Base-by-base conservation (phyloP, 2,797 vertebrate genomes). In the Centroberyx gerrardi region DNA sequence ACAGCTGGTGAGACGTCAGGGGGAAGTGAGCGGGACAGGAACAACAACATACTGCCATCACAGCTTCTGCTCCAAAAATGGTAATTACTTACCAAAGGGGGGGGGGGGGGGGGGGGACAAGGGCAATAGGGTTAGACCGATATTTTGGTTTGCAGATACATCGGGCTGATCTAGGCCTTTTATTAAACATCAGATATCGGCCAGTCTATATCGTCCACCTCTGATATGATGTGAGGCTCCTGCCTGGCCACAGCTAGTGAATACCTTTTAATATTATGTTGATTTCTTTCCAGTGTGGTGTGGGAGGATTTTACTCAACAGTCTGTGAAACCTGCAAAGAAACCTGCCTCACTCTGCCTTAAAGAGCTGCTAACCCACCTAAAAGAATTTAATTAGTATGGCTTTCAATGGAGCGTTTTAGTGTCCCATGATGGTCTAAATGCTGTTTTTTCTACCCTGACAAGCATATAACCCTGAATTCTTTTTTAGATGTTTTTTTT, bases 11-110 rank as follows among this genome's bases (percentile, higher is more conserved):
- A 84, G 67, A 64, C 7, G 36, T 83, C 87, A 80, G 65, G 80
- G 70, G 76, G 78, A 86, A 85, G 72, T 81, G 83, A 86, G 74
- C 38, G 0, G 44, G 77, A 75, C 79, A 76, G 74, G 67, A 90
- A 60, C 74, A 85, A 80, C 80, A 88, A 82, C 76, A 80, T 8
- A 1, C 68, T 56, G 69, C 69, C 84, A 75, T 72, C 72, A 62
- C 55, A 68, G 70, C 62, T 46, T 60, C 72, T 79, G 42, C 38
- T 54, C 52, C 46, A 5, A 51, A 51, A 72, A 80, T 36, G 61
- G 60, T 62, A 70, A 85, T 80, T 68, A 65, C 64, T 63, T 55
- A 31, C 44, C 48, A n/a, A 76, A 74, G n/a, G 27, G 51, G 38
- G 59, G 28, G 55, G 44, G 28, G 28, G 6, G 22, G 58, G 8